phyloP scores from a whole-genome alignment of 2,888 invertebrate genomes.

The Leptinotarsa juncta region DNA sequence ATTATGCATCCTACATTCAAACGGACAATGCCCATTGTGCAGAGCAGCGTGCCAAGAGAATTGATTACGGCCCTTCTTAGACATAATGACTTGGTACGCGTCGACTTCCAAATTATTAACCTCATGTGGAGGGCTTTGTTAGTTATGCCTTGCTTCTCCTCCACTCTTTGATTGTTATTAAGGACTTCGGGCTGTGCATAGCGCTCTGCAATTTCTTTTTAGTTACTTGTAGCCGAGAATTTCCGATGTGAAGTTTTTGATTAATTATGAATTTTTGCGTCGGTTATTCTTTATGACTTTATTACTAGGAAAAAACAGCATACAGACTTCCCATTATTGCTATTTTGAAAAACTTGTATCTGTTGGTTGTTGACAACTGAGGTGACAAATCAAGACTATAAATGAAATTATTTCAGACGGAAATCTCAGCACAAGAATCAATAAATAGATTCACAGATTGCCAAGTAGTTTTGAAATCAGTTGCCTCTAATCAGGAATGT shows the following conservation, averaged over 20 bases:
- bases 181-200: constrained; percentile 4
- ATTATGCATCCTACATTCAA: constrained; percentile 54
- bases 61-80: constrained; percentile 48
- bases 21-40: constrained; percentile 58
- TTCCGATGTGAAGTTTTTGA: not conserved
- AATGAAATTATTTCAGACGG: no score
- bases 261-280: not conserved
- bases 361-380: no score
- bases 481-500: no score
- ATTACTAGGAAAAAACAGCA: no score
- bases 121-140: constrained; percentile 45
- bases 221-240: not conserved
- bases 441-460: no score
- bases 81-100: constrained; percentile 47
- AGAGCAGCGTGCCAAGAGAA: constrained; percentile 47
- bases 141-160: constrained; percentile 23
- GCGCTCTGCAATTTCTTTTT: constrained; percentile 6
- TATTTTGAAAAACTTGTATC: no score
- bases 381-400: no score
- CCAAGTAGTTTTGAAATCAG: no score
- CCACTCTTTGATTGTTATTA: constrained; percentile 12
- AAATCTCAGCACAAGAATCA: no score
- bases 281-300: not conserved
- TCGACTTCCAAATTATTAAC: constrained; percentile 48
- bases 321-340: no score